Evolutionary conservation across 2,888 invertebrate species (phyloP), one percentile per base, ranked within the genome.

Genomic region (Sminthurides aquaticus): DNA sequence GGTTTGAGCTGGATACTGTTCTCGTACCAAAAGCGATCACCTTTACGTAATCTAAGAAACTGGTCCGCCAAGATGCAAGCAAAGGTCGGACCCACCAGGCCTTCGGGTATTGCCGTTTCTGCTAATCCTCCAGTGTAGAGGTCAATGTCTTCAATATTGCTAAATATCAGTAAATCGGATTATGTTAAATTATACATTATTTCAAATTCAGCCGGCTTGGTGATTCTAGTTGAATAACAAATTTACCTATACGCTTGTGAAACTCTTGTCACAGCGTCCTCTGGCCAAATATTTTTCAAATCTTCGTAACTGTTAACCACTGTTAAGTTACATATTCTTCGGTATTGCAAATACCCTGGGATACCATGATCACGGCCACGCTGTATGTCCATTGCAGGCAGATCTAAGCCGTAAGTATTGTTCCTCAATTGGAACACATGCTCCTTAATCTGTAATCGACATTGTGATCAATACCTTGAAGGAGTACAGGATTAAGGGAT

Each of bases 21-120:
- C 78, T 95, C 94, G 76, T 93, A 94, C 91, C 92, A 95, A 80
- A 85, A 90, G 57, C 92, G 82, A 79, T 95, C 95, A 0, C 90
- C 94, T 52, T 81, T 78, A 80, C 91, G 90, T 27, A 91, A 78
- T 57, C 91, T 80, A 22, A 86, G 78, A 80, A 94, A 95, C 81
- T 95, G 94, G 80, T 91, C 89, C 0, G 88, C 84, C 57, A 95
- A 81, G 68, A 95, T 81, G 76, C 94, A 95, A 22, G 86, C 87
- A 62, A 93, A 84, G 1, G 92, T 88, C 0, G 93, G 90, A 0
- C 94, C 94, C 60, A 94, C 83, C 24, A 92, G 84, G 1, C 88
- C 87, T 2, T 83, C 89, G 74, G 80, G 79, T 64, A 82, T 76
- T 0, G 90, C 89, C 11, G 83, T 82, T 77, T 96, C 95, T 18